Evolutionary conservation across 2,888 invertebrate genomes (phyloP).

Genomic region (Cantharis lateralis): DNA sequence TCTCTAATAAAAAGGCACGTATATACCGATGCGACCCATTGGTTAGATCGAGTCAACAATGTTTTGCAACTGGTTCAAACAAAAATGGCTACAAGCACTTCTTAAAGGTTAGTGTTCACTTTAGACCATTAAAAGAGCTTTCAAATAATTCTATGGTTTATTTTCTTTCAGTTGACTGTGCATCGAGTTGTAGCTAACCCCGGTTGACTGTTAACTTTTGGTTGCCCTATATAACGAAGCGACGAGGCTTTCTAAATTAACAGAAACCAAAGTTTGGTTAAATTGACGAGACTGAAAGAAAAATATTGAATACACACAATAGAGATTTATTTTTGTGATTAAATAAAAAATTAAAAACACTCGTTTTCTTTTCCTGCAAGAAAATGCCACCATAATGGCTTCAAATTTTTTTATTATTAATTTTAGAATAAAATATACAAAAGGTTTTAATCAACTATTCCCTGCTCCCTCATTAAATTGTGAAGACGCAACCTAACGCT

Average conservation of each 20-base stretch:
- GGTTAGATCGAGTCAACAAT: slow-evolving; percentile 45
- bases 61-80: slow-evolving; percentile 3
- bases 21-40: slow-evolving; percentile 47
- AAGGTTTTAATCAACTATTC: slow-evolving; percentile 57
- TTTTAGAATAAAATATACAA: slow-evolving; percentile 38
- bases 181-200: background rate
- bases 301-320: background rate
- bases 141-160: background rate
- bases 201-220: background rate
- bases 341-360: background rate
- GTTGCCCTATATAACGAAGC: background rate
- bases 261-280: background rate
- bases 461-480: slow-evolving; percentile 62
- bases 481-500: slow-evolving; percentile 82
- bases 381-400: too few species aligned
- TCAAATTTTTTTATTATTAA: background rate
- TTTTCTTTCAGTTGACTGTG: background rate
- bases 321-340: background rate
- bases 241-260: background rate
- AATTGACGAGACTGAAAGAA: background rate
- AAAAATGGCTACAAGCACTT: background rate
- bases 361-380: background rate
- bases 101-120: background rate
- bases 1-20: slow-evolving; percentile 54
- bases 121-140: background rate